Evolutionary conservation across 2,797 vertebrate genomes (phyloP), one percentile per base, ranked within the genome.

Genomic region (Pantherophis vulpinus): DNA sequence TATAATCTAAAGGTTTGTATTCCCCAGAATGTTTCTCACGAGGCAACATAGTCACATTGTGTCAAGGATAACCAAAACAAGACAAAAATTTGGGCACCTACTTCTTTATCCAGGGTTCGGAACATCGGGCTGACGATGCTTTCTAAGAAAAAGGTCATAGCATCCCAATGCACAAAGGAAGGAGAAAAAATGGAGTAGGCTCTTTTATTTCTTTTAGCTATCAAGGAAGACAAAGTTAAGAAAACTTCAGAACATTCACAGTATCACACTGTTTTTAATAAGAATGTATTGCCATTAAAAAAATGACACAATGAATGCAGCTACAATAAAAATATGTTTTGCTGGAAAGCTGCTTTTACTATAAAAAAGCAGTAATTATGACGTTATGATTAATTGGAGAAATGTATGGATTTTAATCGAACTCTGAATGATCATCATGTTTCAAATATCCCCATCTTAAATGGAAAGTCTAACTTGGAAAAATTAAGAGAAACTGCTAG

Each of bases 71-170:
- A 83, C 13, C 1, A 1, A 90, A 95, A 70, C 23, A 89, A 59
- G 27, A 51, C 90, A 92, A 0, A 91, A 13, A 89, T 55, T 2
- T 20, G 89, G 91, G 61, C 93, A 98, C 97, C 20, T 98, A 99
- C 99, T 95, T 99, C 98, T 95, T 98, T 98, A 27, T 98, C 98
- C 93, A 99, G 91, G 70, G 96, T 98, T 97, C 98, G 98, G 93
- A 99, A 98, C 95, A 99, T 98, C 97, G 99, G 98, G 90, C 98
- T 97, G 95, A 98, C 97, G 93, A 99, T 96, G 1, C 99, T 98
- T 97, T 99, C 99, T 1, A 98, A 98, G 97, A 99, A 99, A 96
- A 99, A 98, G 0, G 99, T 99, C 98, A 99, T 98, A 79, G 99
- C 99, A 42, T 99, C 99, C 99, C 99, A 99, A 93, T 99, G 98